These are phyloP conservation scores for Cacatua alba DNA, from an alignment of 2,113 vertebrate genomes.

Conservation along the genomic window DNA sequence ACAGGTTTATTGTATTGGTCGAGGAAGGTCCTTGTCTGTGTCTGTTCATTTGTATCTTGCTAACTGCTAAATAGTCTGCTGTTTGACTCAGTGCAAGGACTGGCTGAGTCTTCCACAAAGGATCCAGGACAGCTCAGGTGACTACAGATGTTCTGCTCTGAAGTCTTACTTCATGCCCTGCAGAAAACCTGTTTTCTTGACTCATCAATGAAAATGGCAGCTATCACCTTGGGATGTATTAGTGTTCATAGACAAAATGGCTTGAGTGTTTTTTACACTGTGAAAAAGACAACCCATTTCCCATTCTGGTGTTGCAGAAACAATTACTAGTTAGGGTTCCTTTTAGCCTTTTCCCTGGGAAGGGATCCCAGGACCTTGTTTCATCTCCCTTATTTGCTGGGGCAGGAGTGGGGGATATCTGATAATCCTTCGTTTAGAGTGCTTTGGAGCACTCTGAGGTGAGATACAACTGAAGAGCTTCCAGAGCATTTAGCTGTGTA, in stretches of 20 bases:
- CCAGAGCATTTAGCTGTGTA: neutral
- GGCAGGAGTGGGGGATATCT: neutral
- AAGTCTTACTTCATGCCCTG: neutral
- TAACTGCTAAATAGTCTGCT: neutral
- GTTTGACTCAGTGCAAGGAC: neutral
- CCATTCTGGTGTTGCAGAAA: neutral
- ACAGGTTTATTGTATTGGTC: neutral
- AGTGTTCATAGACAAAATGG: neutral
- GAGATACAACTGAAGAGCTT: neutral
- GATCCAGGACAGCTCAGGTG: neutral
- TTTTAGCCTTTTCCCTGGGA: neutral
- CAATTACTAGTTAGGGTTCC: neutral
- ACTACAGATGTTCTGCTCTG: neutral
- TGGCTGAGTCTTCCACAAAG: neutral
- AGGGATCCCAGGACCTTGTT: neutral
- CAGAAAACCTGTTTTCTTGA: neutral
- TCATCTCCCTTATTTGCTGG: neutral
- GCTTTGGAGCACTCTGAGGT: neutral
- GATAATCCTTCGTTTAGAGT: neutral
- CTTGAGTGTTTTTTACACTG: neutral
- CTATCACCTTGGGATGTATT: neutral
- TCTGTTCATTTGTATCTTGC: neutral
- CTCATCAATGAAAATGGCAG: neutral
- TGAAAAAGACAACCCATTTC: neutral
- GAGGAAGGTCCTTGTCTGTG: neutral